phyloP scores from a whole-genome alignment of 2,113 vertebrate species.

The Lagenorhynchus albirostris region DNA sequence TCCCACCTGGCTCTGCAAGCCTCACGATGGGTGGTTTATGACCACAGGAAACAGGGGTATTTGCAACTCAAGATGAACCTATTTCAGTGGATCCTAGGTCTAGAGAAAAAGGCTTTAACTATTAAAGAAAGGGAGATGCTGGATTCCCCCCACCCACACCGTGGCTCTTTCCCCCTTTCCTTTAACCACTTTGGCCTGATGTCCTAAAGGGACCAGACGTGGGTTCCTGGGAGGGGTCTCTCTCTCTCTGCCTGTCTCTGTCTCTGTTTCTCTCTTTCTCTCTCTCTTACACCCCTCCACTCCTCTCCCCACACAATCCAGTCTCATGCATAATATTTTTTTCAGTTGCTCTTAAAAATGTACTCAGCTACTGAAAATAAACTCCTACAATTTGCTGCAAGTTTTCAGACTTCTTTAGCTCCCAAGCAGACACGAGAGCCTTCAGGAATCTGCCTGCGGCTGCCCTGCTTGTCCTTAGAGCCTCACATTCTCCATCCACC shows the following conservation, averaged over 20 bases:
- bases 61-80: background rate
- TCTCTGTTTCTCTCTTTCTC: background rate
- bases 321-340: background rate
- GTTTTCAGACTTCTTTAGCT: background rate
- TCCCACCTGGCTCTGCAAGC: background rate
- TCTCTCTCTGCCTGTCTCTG: background rate
- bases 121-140: too few species aligned
- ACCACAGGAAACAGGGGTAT: background rate
- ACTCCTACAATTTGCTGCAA: background rate
- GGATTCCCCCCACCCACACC: too few species aligned
- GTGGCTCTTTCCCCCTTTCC: background rate
- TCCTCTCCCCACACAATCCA: background rate
- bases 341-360: constrained; percentile 26
- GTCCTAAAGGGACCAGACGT: background rate
- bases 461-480: accelerated
- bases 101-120: background rate
- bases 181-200: background rate
- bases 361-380: background rate
- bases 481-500: background rate
- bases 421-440: background rate
- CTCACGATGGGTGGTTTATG: background rate
- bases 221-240: background rate
- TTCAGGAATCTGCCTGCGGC: accelerated
- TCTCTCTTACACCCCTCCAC: accelerated
- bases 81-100: background rate